These are phyloP conservation scores for Tapirus terrestris DNA, from an alignment of 2,113 vertebrate species.

Conservation along the genomic window DNA sequence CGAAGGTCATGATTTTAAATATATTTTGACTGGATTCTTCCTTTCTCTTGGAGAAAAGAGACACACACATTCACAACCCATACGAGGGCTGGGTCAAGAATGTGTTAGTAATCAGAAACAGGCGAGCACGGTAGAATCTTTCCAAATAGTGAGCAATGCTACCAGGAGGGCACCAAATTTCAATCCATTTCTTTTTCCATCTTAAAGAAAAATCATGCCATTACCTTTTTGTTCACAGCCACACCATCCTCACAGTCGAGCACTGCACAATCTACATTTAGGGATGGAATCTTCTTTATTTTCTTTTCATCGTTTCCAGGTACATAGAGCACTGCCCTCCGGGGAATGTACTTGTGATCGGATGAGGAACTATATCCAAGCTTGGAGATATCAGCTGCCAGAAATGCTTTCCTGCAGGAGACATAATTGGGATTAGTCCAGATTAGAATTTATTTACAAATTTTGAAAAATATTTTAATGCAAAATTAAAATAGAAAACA, in stretches of 20 bases:
- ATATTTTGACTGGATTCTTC: not conserved
- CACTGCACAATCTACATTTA: constrained; percentile 95
- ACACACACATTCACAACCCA: not conserved
- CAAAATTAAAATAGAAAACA: constrained; percentile 23
- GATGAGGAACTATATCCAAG: constrained; percentile 62
- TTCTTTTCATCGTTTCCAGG: constrained; percentile 97
- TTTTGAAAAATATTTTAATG: not conserved
- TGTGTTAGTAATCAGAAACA: not conserved
- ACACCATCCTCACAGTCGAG: constrained; percentile 98
- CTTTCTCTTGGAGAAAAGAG: constrained; percentile 24
- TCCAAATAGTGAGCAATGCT: not conserved
- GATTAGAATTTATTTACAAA: constrained; percentile 34
- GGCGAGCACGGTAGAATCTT: not conserved
- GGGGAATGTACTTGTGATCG: constrained; percentile 91
- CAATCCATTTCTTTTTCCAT: not conserved
- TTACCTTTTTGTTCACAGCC: constrained; percentile 96
- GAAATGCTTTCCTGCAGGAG: constrained; percentile 79
- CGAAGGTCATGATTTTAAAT: not conserved
- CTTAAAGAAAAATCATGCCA: constrained; percentile 2
- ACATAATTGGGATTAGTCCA: constrained; percentile 64
- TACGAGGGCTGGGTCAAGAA: not conserved
- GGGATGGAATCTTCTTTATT: constrained; percentile 92
- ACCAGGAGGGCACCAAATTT: not conserved
- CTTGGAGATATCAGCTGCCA: constrained; percentile 65
- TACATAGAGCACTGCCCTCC: constrained; percentile 96